A percentile compares a stretch with the other conserved stretches of the same genome.
These are phyloP conservation scores for Aptenodytes forsteri DNA, from an alignment of 2,113 vertebrate genomes.

Conservation along the genomic window DNA sequence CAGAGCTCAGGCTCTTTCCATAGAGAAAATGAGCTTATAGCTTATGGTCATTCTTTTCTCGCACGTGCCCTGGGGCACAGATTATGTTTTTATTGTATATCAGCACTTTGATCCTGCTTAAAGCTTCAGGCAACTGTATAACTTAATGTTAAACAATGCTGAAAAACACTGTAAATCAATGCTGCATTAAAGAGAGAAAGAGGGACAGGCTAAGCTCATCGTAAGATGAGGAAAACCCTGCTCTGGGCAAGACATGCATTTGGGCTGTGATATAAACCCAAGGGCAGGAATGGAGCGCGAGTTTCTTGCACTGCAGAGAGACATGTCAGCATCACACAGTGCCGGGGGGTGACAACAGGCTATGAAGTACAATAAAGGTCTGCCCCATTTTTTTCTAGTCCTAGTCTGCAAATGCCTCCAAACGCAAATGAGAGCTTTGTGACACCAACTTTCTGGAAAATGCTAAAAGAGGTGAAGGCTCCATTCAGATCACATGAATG, in stretches of 20 bases:
- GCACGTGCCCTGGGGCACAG: neutral
- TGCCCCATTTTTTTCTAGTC: neutral
- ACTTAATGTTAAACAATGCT: neutral
- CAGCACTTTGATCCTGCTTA: neutral
- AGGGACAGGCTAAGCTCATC: neutral
- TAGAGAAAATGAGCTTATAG: neutral
- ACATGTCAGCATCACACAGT: neutral
- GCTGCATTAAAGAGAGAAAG: neutral
- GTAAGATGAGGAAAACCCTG: neutral
- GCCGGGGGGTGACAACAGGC: too few species aligned
- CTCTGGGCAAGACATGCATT: neutral
- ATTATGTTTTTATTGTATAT: neutral
- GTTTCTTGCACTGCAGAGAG: neutral
- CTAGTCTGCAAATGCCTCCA: neutral
- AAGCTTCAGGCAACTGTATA: neutral
- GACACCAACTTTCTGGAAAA: neutral
- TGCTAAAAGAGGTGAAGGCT: neutral
- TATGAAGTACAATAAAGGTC: neutral
- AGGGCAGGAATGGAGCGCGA: neutral
- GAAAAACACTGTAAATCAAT: neutral
- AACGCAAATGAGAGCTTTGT: neutral
- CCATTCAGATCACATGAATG: too few species aligned
- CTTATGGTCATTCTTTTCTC: neutral
- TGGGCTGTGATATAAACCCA: neutral
- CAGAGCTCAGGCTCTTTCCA: neutral